Conservation (phyloP, 2,888 invertebrate species). For the Mythimna vitellina region DNA sequence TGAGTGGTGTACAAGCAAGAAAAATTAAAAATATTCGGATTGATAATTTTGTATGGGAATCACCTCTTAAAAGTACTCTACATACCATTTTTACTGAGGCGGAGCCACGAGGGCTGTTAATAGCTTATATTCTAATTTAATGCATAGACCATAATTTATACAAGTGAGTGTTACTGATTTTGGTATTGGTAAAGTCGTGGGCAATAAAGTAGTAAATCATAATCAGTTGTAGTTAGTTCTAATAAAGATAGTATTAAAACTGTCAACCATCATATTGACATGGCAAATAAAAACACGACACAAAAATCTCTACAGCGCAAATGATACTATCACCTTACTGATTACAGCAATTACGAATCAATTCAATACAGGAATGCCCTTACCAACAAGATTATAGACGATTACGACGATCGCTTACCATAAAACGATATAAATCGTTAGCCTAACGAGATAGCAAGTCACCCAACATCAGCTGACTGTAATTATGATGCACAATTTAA, state of each 20-base stretch:
- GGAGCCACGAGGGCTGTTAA: too few species aligned
- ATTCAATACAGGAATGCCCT: slow-evolving; percentile 30
- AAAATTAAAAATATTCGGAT: too few species aligned
- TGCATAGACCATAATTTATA: too few species aligned
- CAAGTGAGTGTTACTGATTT: too few species aligned
- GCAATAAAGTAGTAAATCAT: background rate
- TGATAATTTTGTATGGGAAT: too few species aligned
- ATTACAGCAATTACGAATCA: slow-evolving; percentile 30
- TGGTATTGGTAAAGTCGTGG: too few species aligned
- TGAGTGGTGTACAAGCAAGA: too few species aligned
- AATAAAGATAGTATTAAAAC: background rate
- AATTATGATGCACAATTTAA: slow-evolving; percentile 58
- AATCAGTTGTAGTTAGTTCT: background rate
- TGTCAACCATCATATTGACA: background rate
- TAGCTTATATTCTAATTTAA: too few species aligned
- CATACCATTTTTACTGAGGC: too few species aligned
- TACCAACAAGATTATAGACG: slow-evolving; percentile 21
- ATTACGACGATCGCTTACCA: slow-evolving; percentile 37
- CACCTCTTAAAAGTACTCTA: too few species aligned
- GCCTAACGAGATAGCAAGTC: slow-evolving; percentile 40
- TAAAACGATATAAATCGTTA: slow-evolving; percentile 56
- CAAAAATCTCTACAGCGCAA: background rate
- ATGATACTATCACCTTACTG: background rate
- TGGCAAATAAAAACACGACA: background rate
- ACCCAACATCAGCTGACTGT: slow-evolving; percentile 26